Evolutionary conservation across 2,888 invertebrate genomes (phyloP), one percentile per base, ranked within the genome.

Genomic region (Sinotaia quadrata): DNA sequence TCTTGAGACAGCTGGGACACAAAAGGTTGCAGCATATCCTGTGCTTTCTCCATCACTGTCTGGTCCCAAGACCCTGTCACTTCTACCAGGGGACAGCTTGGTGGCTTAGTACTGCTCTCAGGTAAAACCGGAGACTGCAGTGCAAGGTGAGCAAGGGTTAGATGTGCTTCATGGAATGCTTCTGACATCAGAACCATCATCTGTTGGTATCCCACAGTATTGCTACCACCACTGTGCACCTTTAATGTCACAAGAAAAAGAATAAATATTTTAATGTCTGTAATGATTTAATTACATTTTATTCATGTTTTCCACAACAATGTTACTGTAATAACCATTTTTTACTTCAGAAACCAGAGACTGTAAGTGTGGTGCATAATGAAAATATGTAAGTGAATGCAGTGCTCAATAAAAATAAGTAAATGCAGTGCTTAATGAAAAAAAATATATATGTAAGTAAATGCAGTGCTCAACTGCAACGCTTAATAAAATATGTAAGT

Each of bases 1-100:
- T 75, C 72, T 29, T 59, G 69, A 51, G 75, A 75, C 47, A 75
- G 63, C 29, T 61, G 63, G 27, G 61, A 62, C 34, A 73, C 47
- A 3, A 73, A 52, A 15, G 73, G 71, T 47, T 68, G 70, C 37
- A 73, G 54, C 62, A 73, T 68, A 21, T 60, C 61, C 18, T 65
- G 59, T 24, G 71, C 68, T 21, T 49, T 58, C 29, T 57, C 41
- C 51, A 58, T 41, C n/a, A 52, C 67, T 33, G 18, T 33, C 8
- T 15, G 31, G 41, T 67, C 59, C 59, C 36, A 36, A 27, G 1
- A 18, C 15, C 15, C 29, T n/a, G 27, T 4, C 4, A n/a, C 34
- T 21, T 51, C 52, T 24, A 41, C 31, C 47, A 67, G 41, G 33
- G 67, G 57, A 21, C 57, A 57, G 37, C 27, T 21, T 15, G 31